Evolutionary conservation across 2,797 vertebrate genomes (phyloP), one percentile per base, ranked within the genome.

Genomic region (Phoeniculus purpureus): DNA sequence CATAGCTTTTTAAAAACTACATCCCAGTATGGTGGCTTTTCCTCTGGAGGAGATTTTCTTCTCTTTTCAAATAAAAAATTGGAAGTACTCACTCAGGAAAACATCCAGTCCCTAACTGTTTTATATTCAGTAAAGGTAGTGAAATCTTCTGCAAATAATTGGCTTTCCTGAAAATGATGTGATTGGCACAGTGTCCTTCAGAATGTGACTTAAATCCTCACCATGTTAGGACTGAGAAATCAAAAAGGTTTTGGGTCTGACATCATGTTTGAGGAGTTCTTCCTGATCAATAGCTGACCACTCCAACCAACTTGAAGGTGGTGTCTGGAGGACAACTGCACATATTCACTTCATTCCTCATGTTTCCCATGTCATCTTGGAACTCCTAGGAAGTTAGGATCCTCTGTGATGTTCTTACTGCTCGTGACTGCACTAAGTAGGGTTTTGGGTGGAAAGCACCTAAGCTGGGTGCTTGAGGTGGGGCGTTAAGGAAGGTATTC

Each of bases 1-100:
- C 86, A 97, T 95, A 93, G 40, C 20, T 43, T 93, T 85, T 96
- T 96, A 23, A 10, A 96, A 97, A 96, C 95, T 94, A 87, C 62
- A 96, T 96, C 65, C 89, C 94, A 91, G 18, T 74, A 68, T 91
- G 92, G 87, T 89, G 91, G 51, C 66, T 83, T 79, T 78, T 82
- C 92, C 20, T 2, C 66, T 94, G 77, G 70, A 95, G 89, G 59
- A 77, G 79, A 92, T 68, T 21, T 54, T 31, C 87, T 37, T 37
- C 37, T 70, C 79, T 66, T 90, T 16, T 9, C 50, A 82, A 66
- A 87, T n/a, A 64, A 93, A 95, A 87, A 21, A 78, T 79, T 77
- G 84, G 59, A 81, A 94, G n/a, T 29, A 61, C 6, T 16, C 31
- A 68, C 29, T 34, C 18, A 12, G 55, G 62, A 92, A 54, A 93